Conservation (phyloP, 2,113 vertebrate species). For the Siniperca knerii region DNA sequence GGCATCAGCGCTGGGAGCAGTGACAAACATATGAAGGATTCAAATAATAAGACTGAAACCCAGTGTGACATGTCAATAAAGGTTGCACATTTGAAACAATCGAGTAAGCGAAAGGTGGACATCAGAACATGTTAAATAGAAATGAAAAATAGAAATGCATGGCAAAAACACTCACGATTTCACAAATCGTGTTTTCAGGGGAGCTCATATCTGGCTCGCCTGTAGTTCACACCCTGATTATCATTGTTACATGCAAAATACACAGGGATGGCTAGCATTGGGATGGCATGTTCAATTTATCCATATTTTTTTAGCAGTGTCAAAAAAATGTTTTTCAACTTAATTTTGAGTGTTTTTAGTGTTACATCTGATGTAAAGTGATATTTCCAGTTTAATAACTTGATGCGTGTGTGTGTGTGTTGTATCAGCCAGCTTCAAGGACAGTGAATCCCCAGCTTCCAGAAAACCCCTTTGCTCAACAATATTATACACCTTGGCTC, state of each 20-base stretch:
- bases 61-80: not conserved
- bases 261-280: not conserved
- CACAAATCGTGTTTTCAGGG: too few relatives aligned
- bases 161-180: too few relatives aligned
- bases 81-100: not conserved
- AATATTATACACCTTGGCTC: not conserved
- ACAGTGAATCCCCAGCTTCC: constrained; percentile 8
- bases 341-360: not conserved
- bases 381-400: not conserved
- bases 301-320: not conserved
- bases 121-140: not conserved
- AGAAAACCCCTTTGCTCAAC: not conserved
- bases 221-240: not conserved
- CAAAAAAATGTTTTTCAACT: not conserved
- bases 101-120: too few relatives aligned
- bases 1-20: not conserved
- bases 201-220: too few relatives aligned
- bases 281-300: not conserved
- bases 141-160: too few relatives aligned
- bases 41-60: not conserved
- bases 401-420: not conserved
- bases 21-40: not conserved
- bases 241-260: not conserved
- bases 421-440: constrained; percentile 29
- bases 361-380: not conserved